These are phyloP conservation scores for Dinothrombium tinctorium DNA, from an alignment of 1,140 invertebrate species.

Conservation along the genomic window DNA sequence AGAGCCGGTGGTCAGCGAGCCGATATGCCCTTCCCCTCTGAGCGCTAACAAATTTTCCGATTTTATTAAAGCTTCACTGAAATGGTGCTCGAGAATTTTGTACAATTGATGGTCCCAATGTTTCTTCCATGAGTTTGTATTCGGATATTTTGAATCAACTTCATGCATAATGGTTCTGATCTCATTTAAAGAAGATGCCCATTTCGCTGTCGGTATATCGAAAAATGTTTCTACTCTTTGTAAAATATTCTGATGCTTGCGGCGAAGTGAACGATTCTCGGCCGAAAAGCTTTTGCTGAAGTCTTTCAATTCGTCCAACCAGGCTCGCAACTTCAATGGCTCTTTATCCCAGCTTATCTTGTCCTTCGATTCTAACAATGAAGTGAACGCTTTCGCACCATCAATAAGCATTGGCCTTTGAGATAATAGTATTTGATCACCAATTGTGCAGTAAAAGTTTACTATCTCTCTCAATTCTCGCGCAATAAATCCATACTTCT, in stretches of 20 bases:
- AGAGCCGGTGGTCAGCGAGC: too few relatives aligned
- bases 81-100: constrained; percentile 67
- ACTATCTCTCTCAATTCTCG: constrained; percentile 7
- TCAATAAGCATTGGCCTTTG: constrained; percentile 87
- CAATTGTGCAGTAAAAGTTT: constrained; percentile 10
- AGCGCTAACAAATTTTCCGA: background rate
- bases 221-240: constrained; percentile 34
- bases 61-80: constrained; percentile 5
- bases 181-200: constrained; percentile 2
- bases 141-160: constrained; percentile 23
- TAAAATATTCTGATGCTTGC: constrained; percentile 36
- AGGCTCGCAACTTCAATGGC: constrained; percentile 51
- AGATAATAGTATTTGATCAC: constrained; percentile 76
- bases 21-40: too few relatives aligned
- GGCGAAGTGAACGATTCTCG: constrained; percentile 43
- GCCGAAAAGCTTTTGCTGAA: constrained; percentile 43
- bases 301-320: constrained; percentile 52
- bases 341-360: constrained; percentile 69
- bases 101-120: constrained; percentile 88
- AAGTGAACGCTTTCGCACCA: constrained; percentile 63
- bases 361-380: constrained; percentile 58
- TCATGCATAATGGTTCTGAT: background rate
- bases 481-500: constrained; percentile 1
- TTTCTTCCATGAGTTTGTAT: constrained; percentile 68
- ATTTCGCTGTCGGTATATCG: constrained; percentile 3